Evolutionary conservation across 2,888 invertebrate species (phyloP).

Genomic region (Hetaerina titia): DNA sequence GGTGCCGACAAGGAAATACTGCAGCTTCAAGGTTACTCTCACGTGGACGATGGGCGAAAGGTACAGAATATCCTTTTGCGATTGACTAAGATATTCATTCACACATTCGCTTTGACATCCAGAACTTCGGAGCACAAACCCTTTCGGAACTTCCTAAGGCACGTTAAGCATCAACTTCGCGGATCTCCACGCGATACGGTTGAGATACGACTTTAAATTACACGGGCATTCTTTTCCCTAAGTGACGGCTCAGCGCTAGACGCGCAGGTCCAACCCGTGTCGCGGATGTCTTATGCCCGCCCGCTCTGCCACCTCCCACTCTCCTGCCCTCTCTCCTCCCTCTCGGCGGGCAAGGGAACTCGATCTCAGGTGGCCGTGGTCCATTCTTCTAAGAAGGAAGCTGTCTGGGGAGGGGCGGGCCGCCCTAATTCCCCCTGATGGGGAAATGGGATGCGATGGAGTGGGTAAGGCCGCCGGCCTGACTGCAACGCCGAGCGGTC

Average conservation of each 20-base stretch:
- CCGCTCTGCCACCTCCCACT: no score
- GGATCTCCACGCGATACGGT: no score
- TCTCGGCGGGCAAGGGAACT: not conserved
- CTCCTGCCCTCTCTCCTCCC: not conserved
- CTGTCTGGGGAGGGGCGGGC: not conserved
- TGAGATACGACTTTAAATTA: not conserved
- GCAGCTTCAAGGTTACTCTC: not conserved
- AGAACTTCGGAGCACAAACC: not conserved
- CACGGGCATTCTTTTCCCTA: not conserved
- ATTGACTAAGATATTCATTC: not conserved
- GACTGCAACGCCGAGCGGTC: not conserved
- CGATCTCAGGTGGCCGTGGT: not conserved
- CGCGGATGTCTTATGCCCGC: no score
- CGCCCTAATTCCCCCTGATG: conserved; percentile 54
- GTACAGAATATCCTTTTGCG: not conserved
- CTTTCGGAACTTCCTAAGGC: not conserved
- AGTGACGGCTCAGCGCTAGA: no score
- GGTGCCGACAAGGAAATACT: not conserved
- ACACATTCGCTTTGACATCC: not conserved
- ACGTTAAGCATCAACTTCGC: not conserved
- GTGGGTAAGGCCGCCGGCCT: not conserved
- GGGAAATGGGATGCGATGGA: conserved; percentile 28
- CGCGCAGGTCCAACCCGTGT: no score
- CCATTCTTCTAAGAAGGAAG: not conserved
- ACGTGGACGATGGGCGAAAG: not conserved